Conservation (phyloP, 2,797 vertebrate genomes). For the Austrolebias charrua region DNA sequence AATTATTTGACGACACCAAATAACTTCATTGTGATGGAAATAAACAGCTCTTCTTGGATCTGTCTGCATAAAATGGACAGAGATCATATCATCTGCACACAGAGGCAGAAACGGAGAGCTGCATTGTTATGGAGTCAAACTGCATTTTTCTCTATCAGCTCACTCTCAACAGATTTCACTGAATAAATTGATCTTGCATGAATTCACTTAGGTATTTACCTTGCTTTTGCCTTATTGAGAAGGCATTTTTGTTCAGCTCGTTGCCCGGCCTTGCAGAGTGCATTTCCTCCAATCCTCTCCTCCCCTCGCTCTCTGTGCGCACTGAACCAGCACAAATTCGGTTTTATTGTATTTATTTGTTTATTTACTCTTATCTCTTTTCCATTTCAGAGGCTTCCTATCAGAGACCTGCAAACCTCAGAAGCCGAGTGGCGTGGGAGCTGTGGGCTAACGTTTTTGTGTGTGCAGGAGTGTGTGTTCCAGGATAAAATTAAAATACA, state of each 20-base stretch:
- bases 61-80: slow-evolving; percentile 58
- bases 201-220: slow-evolving; percentile 73
- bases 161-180: slow-evolving; percentile 55
- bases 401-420: slow-evolving; percentile 76
- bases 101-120: slow-evolving; percentile 69
- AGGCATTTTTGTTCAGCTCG: slow-evolving; percentile 57
- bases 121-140: slow-evolving; percentile 66
- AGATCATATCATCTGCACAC: slow-evolving; percentile 66
- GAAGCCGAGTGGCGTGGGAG: slow-evolving; percentile 73
- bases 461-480: slow-evolving; percentile 46
- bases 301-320: slow-evolving; percentile 58
- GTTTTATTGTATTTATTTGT: slow-evolving; percentile 79
- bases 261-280: slow-evolving; percentile 38
- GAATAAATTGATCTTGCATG: slow-evolving; percentile 67
- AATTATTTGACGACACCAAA: slow-evolving; percentile 84
- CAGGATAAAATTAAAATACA: slow-evolving; percentile 76
- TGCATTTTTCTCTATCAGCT: slow-evolving; percentile 38
- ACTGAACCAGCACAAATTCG: slow-evolving; percentile 79
- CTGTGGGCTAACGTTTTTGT: slow-evolving; percentile 51
- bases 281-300: slow-evolving; percentile 34
- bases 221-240: slow-evolving; percentile 61
- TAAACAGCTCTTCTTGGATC: slow-evolving; percentile 53
- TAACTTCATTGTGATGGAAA: slow-evolving; percentile 80
- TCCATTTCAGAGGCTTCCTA: slow-evolving; percentile 77
- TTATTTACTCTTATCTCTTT: slow-evolving; percentile 81